Base-by-base conservation (phyloP, 2,888 invertebrate species). In the Idaea aversata region DNA sequence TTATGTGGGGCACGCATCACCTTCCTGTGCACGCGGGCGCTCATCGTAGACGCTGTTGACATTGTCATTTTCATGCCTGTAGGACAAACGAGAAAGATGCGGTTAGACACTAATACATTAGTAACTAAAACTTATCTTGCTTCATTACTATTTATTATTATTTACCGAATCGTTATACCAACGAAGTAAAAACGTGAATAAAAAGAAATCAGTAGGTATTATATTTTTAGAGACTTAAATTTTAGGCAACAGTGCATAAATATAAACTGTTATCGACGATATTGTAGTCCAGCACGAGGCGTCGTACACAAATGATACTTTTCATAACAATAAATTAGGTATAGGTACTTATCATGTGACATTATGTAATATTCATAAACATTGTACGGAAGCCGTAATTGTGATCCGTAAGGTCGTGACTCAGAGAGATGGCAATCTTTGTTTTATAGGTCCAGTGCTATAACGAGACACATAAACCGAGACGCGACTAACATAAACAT, bases 1-100 rank as follows among this genome's bases (percentile, higher is more conserved):
- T 95, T 95, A 80, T 95, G 95, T 64, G 95, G 95, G 77, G 95
- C 94, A 68, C 95, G 94, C 87, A 95, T 94, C 73, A 95, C 95
- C 82, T 95, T 95, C 72, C 95, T 93, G 88, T 95, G 95, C 70
- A 95, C 94, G 74, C 95, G 94, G 64, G 95, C 93, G 78, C 94
- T 94, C 93, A 95, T 94, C 72, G 94, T 94, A 66, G 95, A 94
- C 77, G 94, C 89, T 78, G 95, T 95, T 70, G 95, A 95, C 93
- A 95, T 95, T 77, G 96, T 96, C 96, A 96, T 96, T 93, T 95
- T 94, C 95, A 95, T 95, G 87, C 94, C 95, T 95, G 90, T 72
- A 79, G 77, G 91, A 58, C n/a, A 88, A 90, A 91, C 47, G 13
- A 47, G 47, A 47, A 47, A 47, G 6, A 47, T 7, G 47, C 13